A percentile compares a stretch with the other conserved stretches of the same genome.
These are phyloP conservation scores for Melanophora roralis DNA, from an alignment of 2,888 invertebrate species.

Conservation along the genomic window DNA sequence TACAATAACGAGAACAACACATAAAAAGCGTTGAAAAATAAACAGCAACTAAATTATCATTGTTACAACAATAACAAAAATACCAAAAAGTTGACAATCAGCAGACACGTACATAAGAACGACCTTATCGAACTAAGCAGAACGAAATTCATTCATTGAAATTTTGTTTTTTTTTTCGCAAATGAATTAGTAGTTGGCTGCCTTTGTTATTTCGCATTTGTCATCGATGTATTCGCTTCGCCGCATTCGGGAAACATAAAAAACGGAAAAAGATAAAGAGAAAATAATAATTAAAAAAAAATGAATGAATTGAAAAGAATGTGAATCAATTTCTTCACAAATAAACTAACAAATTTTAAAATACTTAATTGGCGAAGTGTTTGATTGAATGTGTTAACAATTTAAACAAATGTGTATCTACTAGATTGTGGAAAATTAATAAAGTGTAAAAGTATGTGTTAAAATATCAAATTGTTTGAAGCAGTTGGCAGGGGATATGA, in stretches of 20 bases:
- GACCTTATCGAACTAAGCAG: constrained; percentile 61
- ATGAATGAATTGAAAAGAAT: constrained; percentile 55
- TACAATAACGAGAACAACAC: neutral
- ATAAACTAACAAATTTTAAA: neutral
- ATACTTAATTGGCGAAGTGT: too few relatives aligned
- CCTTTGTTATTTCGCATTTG: constrained; percentile 41
- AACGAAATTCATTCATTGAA: constrained; percentile 61
- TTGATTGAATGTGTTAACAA: neutral
- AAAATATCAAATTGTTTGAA: neutral
- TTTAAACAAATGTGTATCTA: neutral
- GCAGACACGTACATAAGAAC: constrained; percentile 52
- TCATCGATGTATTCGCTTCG: constrained; percentile 41
- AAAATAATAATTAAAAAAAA: constrained; percentile 28
- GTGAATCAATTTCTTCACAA: constrained; percentile 27
- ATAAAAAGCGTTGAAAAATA: constrained; percentile 9
- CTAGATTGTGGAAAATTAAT: neutral
- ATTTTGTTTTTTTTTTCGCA: constrained; percentile 36
- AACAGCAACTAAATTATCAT: constrained; percentile 26
- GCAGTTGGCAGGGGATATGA: neutral
- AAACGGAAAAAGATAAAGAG: constrained; percentile 7
- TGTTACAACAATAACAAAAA: neutral
- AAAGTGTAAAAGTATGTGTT: constrained; percentile 8
- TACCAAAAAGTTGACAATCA: constrained; percentile 52
- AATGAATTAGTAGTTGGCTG: constrained; percentile 46
- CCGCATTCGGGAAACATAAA: constrained; percentile 40